Conservation (phyloP, 2,888 invertebrate genomes). For the Drosophila villosipedis region DNA sequence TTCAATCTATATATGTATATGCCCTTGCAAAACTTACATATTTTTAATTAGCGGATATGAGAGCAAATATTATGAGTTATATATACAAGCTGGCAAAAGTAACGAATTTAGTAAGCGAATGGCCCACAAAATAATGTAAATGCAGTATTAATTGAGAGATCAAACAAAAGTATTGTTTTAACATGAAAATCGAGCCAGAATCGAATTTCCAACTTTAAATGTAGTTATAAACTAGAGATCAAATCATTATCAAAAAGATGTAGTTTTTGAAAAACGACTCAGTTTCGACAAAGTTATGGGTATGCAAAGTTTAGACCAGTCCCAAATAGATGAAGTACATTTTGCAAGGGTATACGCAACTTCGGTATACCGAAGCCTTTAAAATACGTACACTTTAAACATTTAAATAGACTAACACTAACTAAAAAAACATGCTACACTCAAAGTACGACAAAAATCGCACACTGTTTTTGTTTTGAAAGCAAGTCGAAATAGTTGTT, state of each 20-base stretch:
- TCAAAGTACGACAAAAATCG: slow-evolving; percentile 39
- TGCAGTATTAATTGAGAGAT: neutral
- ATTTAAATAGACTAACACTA: slow-evolving; percentile 21
- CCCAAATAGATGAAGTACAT: neutral
- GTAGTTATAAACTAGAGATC: neutral
- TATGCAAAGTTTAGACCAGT: neutral
- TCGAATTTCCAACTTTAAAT: neutral
- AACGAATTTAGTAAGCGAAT: neutral
- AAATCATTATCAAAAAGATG: accelerated
- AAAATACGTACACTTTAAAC: slow-evolving; percentile 13
- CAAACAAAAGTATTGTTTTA: neutral
- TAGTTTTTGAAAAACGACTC: neutral
- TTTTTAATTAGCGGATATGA: neutral
- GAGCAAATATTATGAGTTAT: neutral
- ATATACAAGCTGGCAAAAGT: neutral
- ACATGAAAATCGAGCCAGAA: neutral
- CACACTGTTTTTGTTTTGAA: slow-evolving; percentile 25
- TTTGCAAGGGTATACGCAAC: slow-evolving; percentile 32
- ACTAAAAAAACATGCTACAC: slow-evolving; percentile 53
- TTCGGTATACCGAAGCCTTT: slow-evolving; percentile 28
- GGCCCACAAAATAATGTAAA: neutral
- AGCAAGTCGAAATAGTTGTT: slow-evolving; percentile 46
- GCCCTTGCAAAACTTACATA: slow-evolving; percentile 19
- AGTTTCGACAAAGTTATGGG: neutral
- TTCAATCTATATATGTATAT: neutral